phyloP scores from a whole-genome alignment of 1,140 invertebrate genomes.

The Mya arenaria region DNA sequence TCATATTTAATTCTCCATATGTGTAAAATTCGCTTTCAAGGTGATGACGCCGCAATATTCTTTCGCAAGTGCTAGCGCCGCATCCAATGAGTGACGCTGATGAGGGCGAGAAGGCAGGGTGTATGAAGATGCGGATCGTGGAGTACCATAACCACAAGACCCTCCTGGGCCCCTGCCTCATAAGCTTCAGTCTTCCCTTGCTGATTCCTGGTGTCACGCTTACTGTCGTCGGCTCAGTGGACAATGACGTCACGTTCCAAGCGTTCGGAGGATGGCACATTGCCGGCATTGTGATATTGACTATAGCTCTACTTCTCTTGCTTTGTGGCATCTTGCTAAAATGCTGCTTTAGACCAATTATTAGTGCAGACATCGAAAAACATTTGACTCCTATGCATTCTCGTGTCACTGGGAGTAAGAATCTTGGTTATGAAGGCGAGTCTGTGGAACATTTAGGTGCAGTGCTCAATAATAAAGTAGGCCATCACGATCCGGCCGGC shows the following conservation, averaged over 20 bases:
- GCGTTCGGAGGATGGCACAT: conserved; percentile 51
- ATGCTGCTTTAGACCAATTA: conserved; percentile 33
- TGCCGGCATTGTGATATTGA: conserved; percentile 23
- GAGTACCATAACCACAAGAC: conserved; percentile 51
- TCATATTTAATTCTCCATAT: too few species aligned
- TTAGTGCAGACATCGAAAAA: conserved; percentile 49
- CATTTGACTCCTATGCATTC: conserved; percentile 39
- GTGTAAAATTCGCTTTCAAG: too few species aligned
- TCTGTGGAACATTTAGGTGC: background rate
- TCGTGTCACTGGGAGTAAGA: conserved; percentile 40
- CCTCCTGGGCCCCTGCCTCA: conserved; percentile 47
- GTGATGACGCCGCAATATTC: too few species aligned
- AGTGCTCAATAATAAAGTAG: conserved; percentile 23
- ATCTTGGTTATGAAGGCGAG: conserved; percentile 42
- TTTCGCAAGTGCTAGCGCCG: too few species aligned
- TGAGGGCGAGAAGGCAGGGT: background rate
- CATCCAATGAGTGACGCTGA: too few species aligned
- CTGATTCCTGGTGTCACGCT: conserved; percentile 42
- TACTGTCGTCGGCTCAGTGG: conserved; percentile 47
- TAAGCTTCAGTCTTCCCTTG: conserved; percentile 47
- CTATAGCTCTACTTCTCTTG: conserved; percentile 29
- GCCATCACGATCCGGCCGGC: conserved; percentile 5
- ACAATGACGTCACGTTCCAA: conserved; percentile 34
- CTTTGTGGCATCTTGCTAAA: conserved; percentile 44
- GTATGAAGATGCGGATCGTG: conserved; percentile 40